Evolutionary conservation across 1,140 invertebrate species (phyloP).

Genomic region (Thaumetopoea pityocampa): DNA sequence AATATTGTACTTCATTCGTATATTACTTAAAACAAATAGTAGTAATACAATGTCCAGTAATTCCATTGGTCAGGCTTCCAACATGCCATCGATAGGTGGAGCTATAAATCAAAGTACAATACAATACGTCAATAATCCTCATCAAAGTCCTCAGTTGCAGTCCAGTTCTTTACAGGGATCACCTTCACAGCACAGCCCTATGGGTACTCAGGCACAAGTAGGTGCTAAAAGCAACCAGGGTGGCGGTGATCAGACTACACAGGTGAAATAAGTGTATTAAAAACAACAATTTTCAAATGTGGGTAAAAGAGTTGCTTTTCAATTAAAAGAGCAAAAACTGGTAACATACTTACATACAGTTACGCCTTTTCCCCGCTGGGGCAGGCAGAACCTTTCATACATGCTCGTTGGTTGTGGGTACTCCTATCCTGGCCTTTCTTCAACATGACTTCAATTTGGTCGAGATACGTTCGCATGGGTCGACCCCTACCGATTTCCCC

Average conservation of each 20-base stretch:
- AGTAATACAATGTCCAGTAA: conserved; percentile 35
- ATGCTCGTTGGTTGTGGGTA: no score
- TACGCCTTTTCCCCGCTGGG: no score
- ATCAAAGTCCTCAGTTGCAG: conserved; percentile 63
- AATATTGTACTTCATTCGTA: not conserved
- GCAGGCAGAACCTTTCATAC: no score
- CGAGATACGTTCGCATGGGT: no score
- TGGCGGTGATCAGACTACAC: conserved; percentile 47
- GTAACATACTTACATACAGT: no score
- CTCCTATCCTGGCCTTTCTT: no score
- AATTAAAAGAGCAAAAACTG: no score
- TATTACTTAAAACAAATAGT: not conserved
- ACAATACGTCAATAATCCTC: conserved; percentile 59
- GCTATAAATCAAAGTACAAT: conserved; percentile 46
- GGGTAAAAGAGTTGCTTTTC: no score
- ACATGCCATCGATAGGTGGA: conserved; percentile 59
- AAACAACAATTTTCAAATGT: no score
- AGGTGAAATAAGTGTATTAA: conserved; percentile 42
- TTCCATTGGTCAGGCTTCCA: conserved; percentile 35
- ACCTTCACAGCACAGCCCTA: conserved; percentile 76
- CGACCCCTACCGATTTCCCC: no score
- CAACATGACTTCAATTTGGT: no score
- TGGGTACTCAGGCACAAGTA: conserved; percentile 56
- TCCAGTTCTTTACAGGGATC: conserved; percentile 65
- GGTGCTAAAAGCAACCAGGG: conserved; percentile 41